Conservation (phyloP, 2,888 invertebrate species). For the Stenodera caucasica region DNA sequence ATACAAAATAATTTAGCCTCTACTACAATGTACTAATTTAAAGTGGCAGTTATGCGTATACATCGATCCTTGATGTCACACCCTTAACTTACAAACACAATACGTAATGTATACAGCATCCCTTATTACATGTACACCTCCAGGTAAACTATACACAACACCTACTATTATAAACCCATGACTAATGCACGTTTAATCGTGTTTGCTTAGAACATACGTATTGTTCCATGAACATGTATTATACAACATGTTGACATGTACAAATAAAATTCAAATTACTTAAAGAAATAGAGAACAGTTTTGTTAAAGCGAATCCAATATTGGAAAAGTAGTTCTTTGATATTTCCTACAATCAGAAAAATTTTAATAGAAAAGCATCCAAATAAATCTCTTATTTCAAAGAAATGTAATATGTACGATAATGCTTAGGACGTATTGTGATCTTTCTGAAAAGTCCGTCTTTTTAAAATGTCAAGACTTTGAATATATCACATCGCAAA, state of each 20-base stretch:
- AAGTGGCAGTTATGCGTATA: conserved; percentile 4
- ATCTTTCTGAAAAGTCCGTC: background rate
- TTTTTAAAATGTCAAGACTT: conserved; percentile 3
- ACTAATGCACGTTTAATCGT: conserved; percentile 30
- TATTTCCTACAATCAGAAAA: too few species aligned
- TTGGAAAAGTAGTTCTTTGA: too few species aligned
- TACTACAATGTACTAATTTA: background rate
- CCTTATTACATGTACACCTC: conserved; percentile 17
- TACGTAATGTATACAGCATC: conserved; percentile 12
- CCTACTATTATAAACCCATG: conserved; percentile 24
- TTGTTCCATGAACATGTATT: background rate
- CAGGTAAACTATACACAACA: background rate
- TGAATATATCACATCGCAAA: background rate
- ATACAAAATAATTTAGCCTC: conserved; percentile 10
- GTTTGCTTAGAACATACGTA: conserved; percentile 17
- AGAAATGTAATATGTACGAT: conserved; percentile 4
- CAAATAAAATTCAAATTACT: background rate
- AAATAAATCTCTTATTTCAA: background rate
- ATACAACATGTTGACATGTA: background rate
- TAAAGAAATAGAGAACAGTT: too few species aligned
- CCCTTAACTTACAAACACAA: conserved; percentile 4
- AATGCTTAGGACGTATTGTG: background rate
- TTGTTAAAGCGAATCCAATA: too few species aligned
- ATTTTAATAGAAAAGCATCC: too few species aligned
- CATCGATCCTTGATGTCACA: conserved; percentile 2